Evolutionary conservation across 2,113 vertebrate species (phyloP).

Genomic region (Synchiropus splendidus): DNA sequence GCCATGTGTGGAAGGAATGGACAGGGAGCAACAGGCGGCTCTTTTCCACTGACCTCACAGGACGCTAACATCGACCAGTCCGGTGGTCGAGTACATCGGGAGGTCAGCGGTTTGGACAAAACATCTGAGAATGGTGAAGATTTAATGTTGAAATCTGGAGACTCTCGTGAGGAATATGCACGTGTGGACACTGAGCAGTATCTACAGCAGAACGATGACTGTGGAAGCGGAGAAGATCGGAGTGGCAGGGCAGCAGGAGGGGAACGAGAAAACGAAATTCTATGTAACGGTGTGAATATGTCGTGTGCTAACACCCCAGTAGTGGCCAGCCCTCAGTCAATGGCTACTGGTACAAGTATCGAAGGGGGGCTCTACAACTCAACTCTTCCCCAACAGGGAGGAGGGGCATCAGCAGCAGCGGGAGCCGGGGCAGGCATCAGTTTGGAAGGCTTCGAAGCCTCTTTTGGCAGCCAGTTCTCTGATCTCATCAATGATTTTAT

Average conservation of each 20-base stretch:
- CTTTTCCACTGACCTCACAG: constrained; percentile 41
- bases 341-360: constrained; percentile 64
- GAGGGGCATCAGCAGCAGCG: constrained; percentile 60
- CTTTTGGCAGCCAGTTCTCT: constrained; percentile 96
- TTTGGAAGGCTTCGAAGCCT: constrained; percentile 95
- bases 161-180: constrained; percentile 73
- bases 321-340: constrained; percentile 52
- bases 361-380: constrained; percentile 84
- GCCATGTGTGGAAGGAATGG: constrained; percentile 72
- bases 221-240: constrained; percentile 30
- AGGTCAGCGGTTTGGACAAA: constrained; percentile 48
- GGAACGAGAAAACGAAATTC: constrained; percentile 46
- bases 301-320: constrained; percentile 41
- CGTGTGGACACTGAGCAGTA: constrained; percentile 79
- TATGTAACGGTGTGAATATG: constrained; percentile 67
- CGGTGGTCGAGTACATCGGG: constrained; percentile 58
- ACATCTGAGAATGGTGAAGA: constrained; percentile 67
- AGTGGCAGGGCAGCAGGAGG: constrained; percentile 17
- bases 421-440: constrained; percentile 74
- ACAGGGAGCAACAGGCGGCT: constrained; percentile 50
- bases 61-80: constrained; percentile 34
- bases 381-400: constrained; percentile 76
- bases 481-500: constrained; percentile 99
- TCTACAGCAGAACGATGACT: constrained; percentile 68
- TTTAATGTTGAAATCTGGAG: constrained; percentile 79